Evolutionary conservation across 1,140 invertebrate species (phyloP).

Genomic region (Drosophila leontia): DNA sequence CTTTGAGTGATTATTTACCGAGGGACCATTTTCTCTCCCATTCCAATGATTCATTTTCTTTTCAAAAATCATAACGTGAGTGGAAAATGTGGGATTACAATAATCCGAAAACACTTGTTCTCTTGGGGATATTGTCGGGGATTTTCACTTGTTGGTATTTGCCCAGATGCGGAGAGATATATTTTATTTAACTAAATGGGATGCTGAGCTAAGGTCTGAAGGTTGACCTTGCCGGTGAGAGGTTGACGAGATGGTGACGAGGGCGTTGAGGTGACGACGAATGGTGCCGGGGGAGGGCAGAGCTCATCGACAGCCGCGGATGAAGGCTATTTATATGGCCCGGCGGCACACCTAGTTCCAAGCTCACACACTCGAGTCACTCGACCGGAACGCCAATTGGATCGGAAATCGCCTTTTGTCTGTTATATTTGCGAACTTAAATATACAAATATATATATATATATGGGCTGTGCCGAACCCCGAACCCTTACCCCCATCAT

Average conservation of each 20-base stretch:
- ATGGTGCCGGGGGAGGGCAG: conserved; percentile 4
- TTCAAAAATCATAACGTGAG: conserved; percentile 65
- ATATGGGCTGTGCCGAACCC: conserved; percentile 9
- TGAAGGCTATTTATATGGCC: conserved; percentile 38
- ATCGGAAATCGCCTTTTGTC: conserved; percentile 70
- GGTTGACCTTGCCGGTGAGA: conserved; percentile 47
- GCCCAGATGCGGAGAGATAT: conserved; percentile 45
- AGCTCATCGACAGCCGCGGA: conserved; percentile 42
- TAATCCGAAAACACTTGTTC: conserved; percentile 17
- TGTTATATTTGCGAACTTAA: conserved; percentile 32
- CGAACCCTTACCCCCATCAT: background rate
- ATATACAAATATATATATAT: background rate
- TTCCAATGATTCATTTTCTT: conserved; percentile 65
- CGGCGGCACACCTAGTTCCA: conserved; percentile 55
- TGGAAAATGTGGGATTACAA: conserved; percentile 31
- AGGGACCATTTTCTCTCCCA: conserved; percentile 17
- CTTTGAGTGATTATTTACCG: conserved; percentile 46
- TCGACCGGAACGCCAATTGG: conserved; percentile 61
- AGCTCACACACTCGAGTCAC: conserved; percentile 47
- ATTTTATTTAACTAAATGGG: conserved; percentile 20
- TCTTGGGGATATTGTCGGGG: conserved; percentile 3
- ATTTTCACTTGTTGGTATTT: conserved; percentile 51
- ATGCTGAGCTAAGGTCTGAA: conserved; percentile 33
- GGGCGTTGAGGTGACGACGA: conserved; percentile 15
- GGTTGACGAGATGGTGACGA: conserved; percentile 8